A percentile compares a stretch with the other conserved stretches of the same genome.
phyloP scores from a whole-genome alignment of 2,797 vertebrate genomes.

The Prionace glauca region DNA sequence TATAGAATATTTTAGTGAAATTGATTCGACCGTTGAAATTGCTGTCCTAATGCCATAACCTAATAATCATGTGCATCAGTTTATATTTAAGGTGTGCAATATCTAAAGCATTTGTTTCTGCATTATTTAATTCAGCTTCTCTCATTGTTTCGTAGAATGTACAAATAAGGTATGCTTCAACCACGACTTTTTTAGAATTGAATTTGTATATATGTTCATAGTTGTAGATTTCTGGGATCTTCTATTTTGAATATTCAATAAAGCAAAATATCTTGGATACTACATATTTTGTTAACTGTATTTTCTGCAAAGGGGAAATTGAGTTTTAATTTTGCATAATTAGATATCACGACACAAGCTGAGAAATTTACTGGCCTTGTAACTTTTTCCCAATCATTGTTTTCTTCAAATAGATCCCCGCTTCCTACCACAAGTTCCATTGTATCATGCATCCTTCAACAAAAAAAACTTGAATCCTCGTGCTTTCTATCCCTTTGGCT shows the following conservation, averaged over 20 bases:
- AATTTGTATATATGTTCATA: slow-evolving; percentile 45
- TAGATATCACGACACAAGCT: neutral
- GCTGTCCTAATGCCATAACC: slow-evolving; percentile 41
- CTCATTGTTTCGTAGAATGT: slow-evolving; percentile 39
- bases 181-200: slow-evolving; percentile 39
- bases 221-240: slow-evolving; percentile 49
- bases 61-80: slow-evolving; percentile 42
- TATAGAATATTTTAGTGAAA: neutral
- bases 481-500: neutral
- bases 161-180: slow-evolving; percentile 30
- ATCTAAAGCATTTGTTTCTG: slow-evolving; percentile 57
- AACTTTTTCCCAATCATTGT: neutral
- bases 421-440: neutral
- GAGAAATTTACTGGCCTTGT: neutral
- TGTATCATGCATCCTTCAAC: neutral
- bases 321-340: neutral
- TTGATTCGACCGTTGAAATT: slow-evolving; percentile 35
- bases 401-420: neutral
- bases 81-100: slow-evolving; percentile 54
- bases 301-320: neutral
- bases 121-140: slow-evolving; percentile 36
- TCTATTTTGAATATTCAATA: slow-evolving; percentile 55
- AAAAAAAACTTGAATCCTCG: neutral
- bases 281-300: neutral
- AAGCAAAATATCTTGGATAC: slow-evolving; percentile 53